These are phyloP conservation scores for Cordilura impudica DNA, from an alignment of 2,888 invertebrate species.

Conservation along the genomic window DNA sequence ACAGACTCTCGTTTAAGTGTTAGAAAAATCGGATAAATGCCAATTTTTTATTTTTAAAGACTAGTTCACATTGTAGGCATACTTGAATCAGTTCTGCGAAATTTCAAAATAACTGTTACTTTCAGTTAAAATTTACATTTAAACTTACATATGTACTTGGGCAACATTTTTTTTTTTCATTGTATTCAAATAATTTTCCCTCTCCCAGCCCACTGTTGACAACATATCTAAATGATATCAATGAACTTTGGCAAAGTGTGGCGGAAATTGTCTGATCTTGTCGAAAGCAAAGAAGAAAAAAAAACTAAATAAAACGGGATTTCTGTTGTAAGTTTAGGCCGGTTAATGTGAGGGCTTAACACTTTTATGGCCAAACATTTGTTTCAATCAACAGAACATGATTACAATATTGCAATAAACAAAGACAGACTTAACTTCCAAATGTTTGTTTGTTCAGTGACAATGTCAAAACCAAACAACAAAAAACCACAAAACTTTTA, in stretches of 20 bases:
- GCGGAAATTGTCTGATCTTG: conserved; percentile 70
- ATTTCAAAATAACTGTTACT: too few species aligned
- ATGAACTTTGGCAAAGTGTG: conserved; percentile 54
- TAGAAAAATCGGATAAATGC: too few species aligned
- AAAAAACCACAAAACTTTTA: not conserved
- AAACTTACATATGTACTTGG: too few species aligned
- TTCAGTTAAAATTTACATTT: too few species aligned
- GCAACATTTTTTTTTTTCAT: too few species aligned
- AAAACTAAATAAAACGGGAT: conserved; percentile 50
- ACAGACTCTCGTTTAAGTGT: too few species aligned
- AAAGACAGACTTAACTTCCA: not conserved
- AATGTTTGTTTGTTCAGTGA: conserved; percentile 21
- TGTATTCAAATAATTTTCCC: too few species aligned
- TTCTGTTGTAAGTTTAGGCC: not conserved
- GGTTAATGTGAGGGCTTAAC: conserved; percentile 30
- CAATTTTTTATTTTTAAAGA: too few species aligned
- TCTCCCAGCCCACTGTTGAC: conserved; percentile 29
- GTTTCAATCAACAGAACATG: conserved; percentile 48
- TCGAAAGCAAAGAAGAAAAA: conserved; percentile 48
- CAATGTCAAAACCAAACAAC: conserved; percentile 11
- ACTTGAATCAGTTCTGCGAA: too few species aligned
- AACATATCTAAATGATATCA: conserved; percentile 38
- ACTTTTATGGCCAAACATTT: conserved; percentile 30
- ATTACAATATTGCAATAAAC: conserved; percentile 23
- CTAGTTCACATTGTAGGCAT: too few species aligned